Evolutionary conservation across 2,113 vertebrate genomes (phyloP).

Genomic region (Pelobates fuscus): DNA sequence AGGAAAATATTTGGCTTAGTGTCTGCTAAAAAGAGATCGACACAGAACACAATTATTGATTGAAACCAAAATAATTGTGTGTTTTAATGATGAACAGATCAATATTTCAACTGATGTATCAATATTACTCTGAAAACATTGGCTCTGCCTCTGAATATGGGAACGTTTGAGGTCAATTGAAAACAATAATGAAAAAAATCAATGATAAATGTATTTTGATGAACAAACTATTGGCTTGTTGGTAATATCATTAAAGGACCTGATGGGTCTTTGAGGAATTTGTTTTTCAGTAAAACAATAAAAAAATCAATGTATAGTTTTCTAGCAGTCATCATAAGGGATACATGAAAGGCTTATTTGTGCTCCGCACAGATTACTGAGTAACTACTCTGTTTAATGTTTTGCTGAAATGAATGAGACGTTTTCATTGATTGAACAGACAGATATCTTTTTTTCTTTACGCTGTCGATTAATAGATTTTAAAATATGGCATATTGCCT

Average conservation of each 20-base stretch:
- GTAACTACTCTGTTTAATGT: constrained; percentile 2
- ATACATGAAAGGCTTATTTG: constrained; percentile 31
- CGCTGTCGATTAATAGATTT: not conserved
- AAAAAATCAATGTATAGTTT: constrained; percentile 44
- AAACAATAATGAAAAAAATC: constrained; percentile 18
- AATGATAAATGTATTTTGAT: constrained; percentile 22
- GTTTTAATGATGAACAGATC: constrained; percentile 4
- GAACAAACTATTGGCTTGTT: constrained; percentile 16
- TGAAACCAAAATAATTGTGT: not conserved
- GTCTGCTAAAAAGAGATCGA: not conserved
- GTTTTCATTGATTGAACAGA: constrained; percentile 13
- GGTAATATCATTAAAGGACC: constrained; percentile 33
- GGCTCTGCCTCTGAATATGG: not conserved
- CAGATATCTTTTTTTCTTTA: not conserved
- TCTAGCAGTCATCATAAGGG: constrained; percentile 7
- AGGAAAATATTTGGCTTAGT: not conserved
- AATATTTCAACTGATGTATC: constrained; percentile 25
- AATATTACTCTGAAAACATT: constrained; percentile 10
- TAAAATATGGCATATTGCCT: not conserved
- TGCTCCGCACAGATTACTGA: not conserved
- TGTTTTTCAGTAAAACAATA: constrained; percentile 43
- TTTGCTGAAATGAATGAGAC: constrained; percentile 9
- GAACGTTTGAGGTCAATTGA: constrained; percentile 35
- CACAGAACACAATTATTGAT: not conserved
- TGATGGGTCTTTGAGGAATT: constrained; percentile 21